These are phyloP conservation scores for Typhlomys cinereus DNA, from an alignment of 2,113 vertebrate genomes.

Conservation along the genomic window DNA sequence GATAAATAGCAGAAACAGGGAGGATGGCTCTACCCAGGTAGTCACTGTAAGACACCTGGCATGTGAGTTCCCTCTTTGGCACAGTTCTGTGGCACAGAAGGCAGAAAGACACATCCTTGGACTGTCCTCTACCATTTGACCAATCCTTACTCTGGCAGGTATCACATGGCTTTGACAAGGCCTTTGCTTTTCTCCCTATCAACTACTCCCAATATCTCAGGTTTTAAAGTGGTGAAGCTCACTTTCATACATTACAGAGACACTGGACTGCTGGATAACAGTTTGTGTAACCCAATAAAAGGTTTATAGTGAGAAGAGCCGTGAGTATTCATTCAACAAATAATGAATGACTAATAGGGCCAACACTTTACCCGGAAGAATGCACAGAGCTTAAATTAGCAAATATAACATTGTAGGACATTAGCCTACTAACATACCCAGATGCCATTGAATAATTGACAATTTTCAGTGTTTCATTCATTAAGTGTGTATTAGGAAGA, in stretches of 20 bases:
- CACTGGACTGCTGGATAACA: neutral
- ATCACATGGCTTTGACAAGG: neutral
- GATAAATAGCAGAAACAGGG: neutral
- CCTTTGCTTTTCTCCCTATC: neutral
- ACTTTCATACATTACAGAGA: neutral
- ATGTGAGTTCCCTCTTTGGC: neutral
- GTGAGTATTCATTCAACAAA: conserved; percentile 58
- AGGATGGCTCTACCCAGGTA: neutral
- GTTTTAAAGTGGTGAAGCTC: neutral
- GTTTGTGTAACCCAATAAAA: neutral
- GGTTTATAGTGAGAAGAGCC: neutral
- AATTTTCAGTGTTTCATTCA: neutral
- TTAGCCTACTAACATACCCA: neutral
- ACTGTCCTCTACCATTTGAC: no score
- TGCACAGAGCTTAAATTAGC: neutral
- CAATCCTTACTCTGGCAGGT: neutral
- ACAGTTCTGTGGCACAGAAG: neutral
- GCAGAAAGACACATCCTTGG: no score
- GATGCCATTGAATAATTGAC: neutral
- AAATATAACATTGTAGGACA: neutral
- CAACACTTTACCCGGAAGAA: neutral
- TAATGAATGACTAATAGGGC: neutral
- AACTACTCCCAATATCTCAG: neutral
- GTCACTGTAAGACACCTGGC: neutral
- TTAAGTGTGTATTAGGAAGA: neutral